Evolutionary conservation across 1,140 invertebrate genomes (phyloP).

Genomic region (Caenorhabditis briggsae): DNA sequence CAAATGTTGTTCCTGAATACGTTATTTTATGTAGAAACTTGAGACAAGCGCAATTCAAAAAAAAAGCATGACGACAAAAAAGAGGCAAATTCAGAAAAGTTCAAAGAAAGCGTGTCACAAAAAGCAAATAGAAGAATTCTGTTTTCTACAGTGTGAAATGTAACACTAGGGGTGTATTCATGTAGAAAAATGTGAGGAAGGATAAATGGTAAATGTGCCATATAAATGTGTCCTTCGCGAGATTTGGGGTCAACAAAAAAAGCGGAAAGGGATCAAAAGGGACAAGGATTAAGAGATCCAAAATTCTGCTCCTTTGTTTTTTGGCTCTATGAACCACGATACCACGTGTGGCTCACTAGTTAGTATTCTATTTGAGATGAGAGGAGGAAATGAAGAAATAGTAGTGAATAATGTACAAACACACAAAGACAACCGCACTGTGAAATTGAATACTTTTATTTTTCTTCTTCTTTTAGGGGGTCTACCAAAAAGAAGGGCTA

Average conservation of each 20-base stretch:
- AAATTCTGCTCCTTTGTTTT: no score
- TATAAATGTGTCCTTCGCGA: conserved; percentile 20
- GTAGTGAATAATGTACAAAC: conserved; percentile 39
- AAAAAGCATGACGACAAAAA: no score
- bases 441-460: conserved; percentile 35
- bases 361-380: neutral
- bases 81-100: neutral
- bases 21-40: no score
- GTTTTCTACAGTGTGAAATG: no score
- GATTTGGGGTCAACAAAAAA: no score
- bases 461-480: neutral
- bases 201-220: conserved; percentile 44
- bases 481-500: no score
- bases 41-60: no score
- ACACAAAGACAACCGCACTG: neutral
- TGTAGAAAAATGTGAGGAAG: conserved; percentile 15
- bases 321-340: no score
- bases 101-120: neutral
- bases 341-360: neutral
- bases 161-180: neutral
- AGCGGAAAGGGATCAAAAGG: no score
- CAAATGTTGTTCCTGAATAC: no score
- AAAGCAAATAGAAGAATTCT: neutral
- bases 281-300: no score
- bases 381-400: neutral